Evolutionary conservation across 2,113 vertebrate genomes (phyloP), one percentile per base, ranked within the genome.

Genomic region (Misgurnus anguillicaudatus): DNA sequence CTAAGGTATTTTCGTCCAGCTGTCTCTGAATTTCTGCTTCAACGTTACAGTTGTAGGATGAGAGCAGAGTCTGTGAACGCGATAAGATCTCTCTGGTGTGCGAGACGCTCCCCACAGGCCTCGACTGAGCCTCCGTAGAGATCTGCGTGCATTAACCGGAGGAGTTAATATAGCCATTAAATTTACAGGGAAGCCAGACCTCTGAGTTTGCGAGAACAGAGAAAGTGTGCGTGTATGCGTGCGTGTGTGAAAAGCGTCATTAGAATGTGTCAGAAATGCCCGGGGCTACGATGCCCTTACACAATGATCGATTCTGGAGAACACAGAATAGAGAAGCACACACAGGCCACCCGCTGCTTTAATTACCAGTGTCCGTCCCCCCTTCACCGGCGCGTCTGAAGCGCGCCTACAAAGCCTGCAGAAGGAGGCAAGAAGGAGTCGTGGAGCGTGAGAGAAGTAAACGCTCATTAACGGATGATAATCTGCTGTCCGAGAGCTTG

Each of bases 401-500:
- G 86, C 87, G 87, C 87, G 77, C 45, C 55, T 55, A 92, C 91
- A 92, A 91, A 92, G 89, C 86, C 87, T 77, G 70, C 80, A 85
- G 91, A 88, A 88, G 85, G 89, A 87, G 88, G 61, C 72, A 82
- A 69, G 67, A 78, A 64, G 60, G 65, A 47, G 47, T 69, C 51
- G 41, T 4, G 41, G 57, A 82, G 14, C 11, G 62, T 68, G 58
- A 51, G 74, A 72, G 41, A 60, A 42, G 87, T 73, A 81, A 85
- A 75, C 82, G 90, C 92, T 94, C 92, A 94, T 94, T 94, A 94
- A 88, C 86, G 82, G 89, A 93, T 94, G 92, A 90, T 93, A 94
- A 94, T 94, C 90, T 86, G 86, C 81, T 82, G 88, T 87, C 83
- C 87, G 91, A 87, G 87, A 84, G 86, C 85, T 82, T 87, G 88